Conservation (phyloP, 2,888 invertebrate genomes). For the Catocala nupta region DNA sequence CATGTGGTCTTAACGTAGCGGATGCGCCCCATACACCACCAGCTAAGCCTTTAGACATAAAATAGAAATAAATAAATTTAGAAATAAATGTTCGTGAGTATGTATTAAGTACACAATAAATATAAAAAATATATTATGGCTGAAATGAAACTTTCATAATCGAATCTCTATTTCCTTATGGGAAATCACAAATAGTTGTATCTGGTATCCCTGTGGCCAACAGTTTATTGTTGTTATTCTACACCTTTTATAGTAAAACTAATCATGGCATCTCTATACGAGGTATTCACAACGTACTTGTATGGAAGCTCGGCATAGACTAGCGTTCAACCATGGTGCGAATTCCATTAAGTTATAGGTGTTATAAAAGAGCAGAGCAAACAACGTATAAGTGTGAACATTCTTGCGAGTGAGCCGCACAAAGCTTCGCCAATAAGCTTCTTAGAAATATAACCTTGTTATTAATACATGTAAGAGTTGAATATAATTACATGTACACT, state of each 20-base stretch:
- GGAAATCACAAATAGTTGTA: not conserved
- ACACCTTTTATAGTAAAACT: constrained; percentile 34
- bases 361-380: constrained; percentile 32
- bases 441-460: constrained; percentile 55
- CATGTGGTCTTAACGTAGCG: too few relatives aligned
- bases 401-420: constrained; percentile 29
- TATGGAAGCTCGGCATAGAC: constrained; percentile 16
- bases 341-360: constrained; percentile 40
- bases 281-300: constrained; percentile 33
- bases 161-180: not conserved
- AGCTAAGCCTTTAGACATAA: too few relatives aligned
- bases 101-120: too few relatives aligned
- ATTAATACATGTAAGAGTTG: constrained; percentile 61
- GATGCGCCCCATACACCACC: too few relatives aligned
- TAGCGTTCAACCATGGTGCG: constrained; percentile 22
- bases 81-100: too few relatives aligned
- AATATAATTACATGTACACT: constrained; percentile 59
- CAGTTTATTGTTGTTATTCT: constrained; percentile 18
- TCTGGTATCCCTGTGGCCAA: not conserved
- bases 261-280: constrained; percentile 30
- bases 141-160: too few relatives aligned
- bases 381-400: constrained; percentile 25
- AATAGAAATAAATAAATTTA: too few relatives aligned
- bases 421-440: constrained; percentile 48
- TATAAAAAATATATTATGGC: too few relatives aligned